phyloP scores from a whole-genome alignment of 2,797 vertebrate genomes.

The Lutjanus campechanus region DNA sequence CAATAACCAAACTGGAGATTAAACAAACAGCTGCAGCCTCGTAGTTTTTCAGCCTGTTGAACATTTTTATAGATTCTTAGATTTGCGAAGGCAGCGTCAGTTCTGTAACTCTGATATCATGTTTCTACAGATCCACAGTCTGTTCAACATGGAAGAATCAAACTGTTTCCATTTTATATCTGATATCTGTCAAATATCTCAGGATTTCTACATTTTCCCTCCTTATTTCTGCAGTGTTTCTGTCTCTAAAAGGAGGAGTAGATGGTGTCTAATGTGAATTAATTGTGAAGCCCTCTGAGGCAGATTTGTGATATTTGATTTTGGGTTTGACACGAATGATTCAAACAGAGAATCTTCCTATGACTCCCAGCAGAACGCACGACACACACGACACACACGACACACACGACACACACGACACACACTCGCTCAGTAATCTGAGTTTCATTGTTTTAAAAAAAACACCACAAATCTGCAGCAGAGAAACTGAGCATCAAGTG shows the following conservation, averaged over 20 bases:
- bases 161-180: too few relatives aligned
- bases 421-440: background rate
- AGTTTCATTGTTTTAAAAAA: background rate
- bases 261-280: background rate
- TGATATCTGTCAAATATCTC: too few relatives aligned
- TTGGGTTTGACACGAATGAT: background rate
- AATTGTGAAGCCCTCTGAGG: background rate
- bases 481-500: background rate
- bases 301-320: constrained; percentile 1
- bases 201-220: background rate
- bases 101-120: background rate
- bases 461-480: background rate
- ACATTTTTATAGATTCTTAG: background rate
- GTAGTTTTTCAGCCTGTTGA: background rate
- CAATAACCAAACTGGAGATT: background rate
- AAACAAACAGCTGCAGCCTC: background rate
- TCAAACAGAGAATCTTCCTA: background rate
- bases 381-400: background rate
- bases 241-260: background rate
- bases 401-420: background rate
- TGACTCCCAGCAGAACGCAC: constrained; percentile 1
- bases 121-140: background rate
- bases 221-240: background rate
- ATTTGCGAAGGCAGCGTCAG: background rate
- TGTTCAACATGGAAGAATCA: background rate